Evolutionary conservation across 2,888 invertebrate genomes (phyloP), one percentile per base, ranked within the genome.

Genomic region (Muschampia plurimacula): DNA sequence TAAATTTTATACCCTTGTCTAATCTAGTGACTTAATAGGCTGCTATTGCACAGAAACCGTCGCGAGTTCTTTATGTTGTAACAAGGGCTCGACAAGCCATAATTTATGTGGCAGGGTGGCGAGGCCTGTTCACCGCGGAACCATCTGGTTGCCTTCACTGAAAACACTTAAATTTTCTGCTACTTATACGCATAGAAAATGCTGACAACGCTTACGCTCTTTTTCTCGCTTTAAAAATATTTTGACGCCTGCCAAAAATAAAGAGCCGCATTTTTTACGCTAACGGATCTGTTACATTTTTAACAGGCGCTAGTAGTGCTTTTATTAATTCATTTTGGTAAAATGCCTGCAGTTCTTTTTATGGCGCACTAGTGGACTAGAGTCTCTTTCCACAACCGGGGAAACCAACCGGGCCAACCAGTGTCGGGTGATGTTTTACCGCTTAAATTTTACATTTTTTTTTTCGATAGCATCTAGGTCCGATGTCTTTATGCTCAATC

Each of bases 21-120:
- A 83, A 82, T 83, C 83, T 80, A 78, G 75, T 81, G 79, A 78
- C 80, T 82, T 80, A 81, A 80, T 80, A 83, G 82, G 77, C 81
- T 83, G 81, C 81, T 84, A 83, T 84, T 82, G 75, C 80, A 68
- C 39, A 76, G 79, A 85, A 84, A 84, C 86, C 82, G 85, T 86
- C 84, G 83, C 78, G 76, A 83, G 79, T 85, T 85, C 82, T 77
- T 79, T 81, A 80, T 82, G 83, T 41, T 82, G 82, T 80, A 86
- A 86, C 85, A 83, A 86, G 89, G 89, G 87, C 82, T 80, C 82
- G 86, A 86, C 86, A 84, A 79, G 83, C 81, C 80, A 84, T 90
- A 78, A 78, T 78, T 80, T 79, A 80, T 78, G 75, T 75, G 74
- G 74, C 75, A 76, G 76, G 74, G 75, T 74, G 77, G 74, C 77